These are phyloP conservation scores for Pammene fasciana DNA, from an alignment of 2,888 invertebrate species.

Conservation along the genomic window DNA sequence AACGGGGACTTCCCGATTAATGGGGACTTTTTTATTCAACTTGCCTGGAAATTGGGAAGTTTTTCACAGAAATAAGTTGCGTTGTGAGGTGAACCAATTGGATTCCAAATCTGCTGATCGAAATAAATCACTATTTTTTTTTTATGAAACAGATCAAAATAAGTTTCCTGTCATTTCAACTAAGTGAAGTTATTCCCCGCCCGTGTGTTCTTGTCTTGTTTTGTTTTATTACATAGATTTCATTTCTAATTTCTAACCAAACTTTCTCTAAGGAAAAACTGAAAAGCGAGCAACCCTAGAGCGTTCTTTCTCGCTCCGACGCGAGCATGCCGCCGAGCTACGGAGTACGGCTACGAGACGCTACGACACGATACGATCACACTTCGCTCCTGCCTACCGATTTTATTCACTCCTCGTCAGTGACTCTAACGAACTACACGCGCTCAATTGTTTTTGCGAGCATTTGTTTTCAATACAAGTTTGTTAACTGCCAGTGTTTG, in stretches of 20 bases:
- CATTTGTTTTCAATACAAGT: constrained; percentile 17
- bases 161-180: too few species aligned
- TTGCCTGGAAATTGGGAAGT: too few species aligned
- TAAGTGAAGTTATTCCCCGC: too few species aligned
- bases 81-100: too few species aligned
- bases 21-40: constrained; percentile 33
- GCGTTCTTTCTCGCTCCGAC: constrained; percentile 45
- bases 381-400: constrained; percentile 47
- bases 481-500: constrained; percentile 50
- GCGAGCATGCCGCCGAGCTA: constrained; percentile 19
- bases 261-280: neutral
- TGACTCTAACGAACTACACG: constrained; percentile 49
- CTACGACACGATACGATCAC: constrained; percentile 42
- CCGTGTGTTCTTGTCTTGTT: too few species aligned
- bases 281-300: constrained; percentile 3
- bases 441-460: constrained; percentile 11
- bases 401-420: constrained; percentile 57
- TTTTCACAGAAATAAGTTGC: too few species aligned
- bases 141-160: too few species aligned
- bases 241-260: too few species aligned
- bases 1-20: constrained; percentile 40
- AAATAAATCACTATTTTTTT: too few species aligned
- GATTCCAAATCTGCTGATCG: too few species aligned
- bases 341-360: constrained; percentile 34
- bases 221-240: too few species aligned